Evolutionary conservation across 2,113 vertebrate species (phyloP).

Genomic region (Sinocyclocheilus rhinocerous): DNA sequence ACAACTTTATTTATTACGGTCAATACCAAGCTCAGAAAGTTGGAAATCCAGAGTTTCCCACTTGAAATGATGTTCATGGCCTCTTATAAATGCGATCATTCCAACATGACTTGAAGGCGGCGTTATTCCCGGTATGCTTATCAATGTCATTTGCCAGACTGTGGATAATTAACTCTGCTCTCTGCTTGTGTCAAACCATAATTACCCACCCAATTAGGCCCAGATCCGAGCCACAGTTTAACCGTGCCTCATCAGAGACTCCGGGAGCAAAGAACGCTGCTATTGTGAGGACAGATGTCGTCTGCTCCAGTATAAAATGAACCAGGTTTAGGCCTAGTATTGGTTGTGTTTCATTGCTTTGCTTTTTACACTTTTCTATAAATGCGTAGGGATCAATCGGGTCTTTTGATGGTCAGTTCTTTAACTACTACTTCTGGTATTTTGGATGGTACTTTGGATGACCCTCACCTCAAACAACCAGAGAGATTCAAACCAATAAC

Average conservation of each 20-base stretch:
- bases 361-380: background rate
- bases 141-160: constrained; percentile 8
- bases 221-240: background rate
- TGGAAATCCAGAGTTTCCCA: background rate
- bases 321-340: background rate
- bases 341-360: background rate
- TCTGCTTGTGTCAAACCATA: constrained; percentile 12
- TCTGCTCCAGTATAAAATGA: background rate
- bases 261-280: background rate
- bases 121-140: background rate
- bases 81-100: background rate
- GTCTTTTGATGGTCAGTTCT: background rate
- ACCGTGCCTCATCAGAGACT: background rate
- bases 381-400: background rate
- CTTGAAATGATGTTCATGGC: background rate
- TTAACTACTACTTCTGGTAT: background rate
- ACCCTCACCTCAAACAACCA: background rate
- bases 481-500: constrained; percentile 49
- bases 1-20: background rate
- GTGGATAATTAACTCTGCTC: constrained; percentile 32
- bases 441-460: background rate
- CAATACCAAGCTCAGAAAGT: background rate
- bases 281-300: background rate
- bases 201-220: constrained; percentile 37
- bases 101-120: background rate